Conservation (phyloP, 1,140 invertebrate species). For the Megalopta genalis region DNA sequence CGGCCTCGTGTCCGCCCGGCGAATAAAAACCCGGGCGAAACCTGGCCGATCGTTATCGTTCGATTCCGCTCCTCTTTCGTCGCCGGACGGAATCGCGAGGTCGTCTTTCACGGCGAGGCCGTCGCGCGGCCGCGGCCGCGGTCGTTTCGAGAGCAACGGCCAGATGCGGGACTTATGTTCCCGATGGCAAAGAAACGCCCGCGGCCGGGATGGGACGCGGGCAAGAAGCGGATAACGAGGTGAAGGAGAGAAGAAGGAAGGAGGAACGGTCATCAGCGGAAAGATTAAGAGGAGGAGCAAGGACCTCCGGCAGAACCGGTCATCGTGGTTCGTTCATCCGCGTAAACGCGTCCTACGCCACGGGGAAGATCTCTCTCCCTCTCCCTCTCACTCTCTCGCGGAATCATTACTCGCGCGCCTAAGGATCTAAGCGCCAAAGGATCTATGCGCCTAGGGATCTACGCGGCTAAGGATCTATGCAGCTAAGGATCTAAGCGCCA, state of each 20-base stretch:
- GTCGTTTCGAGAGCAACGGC: conserved; percentile 57
- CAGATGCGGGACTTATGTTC: conserved; percentile 27
- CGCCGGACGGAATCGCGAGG: conserved; percentile 16
- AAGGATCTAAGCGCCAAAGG: too few species aligned
- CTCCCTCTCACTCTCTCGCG: too few species aligned
- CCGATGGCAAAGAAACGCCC: conserved; percentile 45
- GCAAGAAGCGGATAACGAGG: conserved; percentile 46
- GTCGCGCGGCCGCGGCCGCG: conserved; percentile 39
- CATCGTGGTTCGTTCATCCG: conserved; percentile 58
- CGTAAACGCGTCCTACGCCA: conserved; percentile 59
- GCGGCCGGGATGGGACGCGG: conserved; percentile 22
- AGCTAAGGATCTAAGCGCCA: too few species aligned
- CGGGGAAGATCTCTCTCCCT: conserved; percentile 5
- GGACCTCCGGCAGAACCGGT: conserved; percentile 65
- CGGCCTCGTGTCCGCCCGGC: too few species aligned
- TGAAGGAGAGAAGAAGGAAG: conserved; percentile 47
- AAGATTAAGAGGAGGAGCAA: conserved; percentile 67
- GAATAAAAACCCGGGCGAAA: too few species aligned
- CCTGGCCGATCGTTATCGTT: conserved; percentile 31
- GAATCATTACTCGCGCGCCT: conserved; percentile 41
- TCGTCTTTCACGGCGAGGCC: conserved; percentile 52
- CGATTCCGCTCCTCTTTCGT: conserved; percentile 35
- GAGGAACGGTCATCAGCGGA: conserved; percentile 55
- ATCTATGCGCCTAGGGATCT: too few species aligned
- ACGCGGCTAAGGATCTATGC: too few species aligned